Evolutionary conservation across 2,888 invertebrate genomes (phyloP).

Genomic region (Drosophila monieri): DNA sequence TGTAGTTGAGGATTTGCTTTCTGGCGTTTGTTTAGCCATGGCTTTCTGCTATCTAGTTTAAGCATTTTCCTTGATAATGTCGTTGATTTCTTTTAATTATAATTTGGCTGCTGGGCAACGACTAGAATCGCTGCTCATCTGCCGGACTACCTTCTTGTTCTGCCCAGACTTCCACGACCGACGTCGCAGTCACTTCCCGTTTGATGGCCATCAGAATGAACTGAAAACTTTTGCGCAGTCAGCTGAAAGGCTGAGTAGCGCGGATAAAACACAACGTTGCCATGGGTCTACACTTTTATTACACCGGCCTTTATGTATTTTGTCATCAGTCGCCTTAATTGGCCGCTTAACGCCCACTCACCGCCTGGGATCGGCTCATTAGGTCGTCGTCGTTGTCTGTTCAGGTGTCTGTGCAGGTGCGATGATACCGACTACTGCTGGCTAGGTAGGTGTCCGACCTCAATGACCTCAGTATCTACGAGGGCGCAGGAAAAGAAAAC

Average conservation of each 20-base stretch:
- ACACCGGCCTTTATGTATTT: slow-evolving; percentile 43
- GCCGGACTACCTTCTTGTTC: neutral
- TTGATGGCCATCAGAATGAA: slow-evolving; percentile 47
- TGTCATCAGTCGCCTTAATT: slow-evolving; percentile 61
- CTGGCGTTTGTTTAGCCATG: slow-evolving; percentile 20
- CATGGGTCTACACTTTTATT: slow-evolving; percentile 36
- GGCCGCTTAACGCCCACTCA: slow-evolving; percentile 60
- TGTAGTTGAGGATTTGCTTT: slow-evolving; percentile 27
- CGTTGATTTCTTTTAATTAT: slow-evolving; percentile 77
- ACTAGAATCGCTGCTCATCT: slow-evolving; percentile 47
- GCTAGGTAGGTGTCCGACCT: slow-evolving; percentile 11
- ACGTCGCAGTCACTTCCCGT: slow-evolving; percentile 6
- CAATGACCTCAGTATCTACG: slow-evolving; percentile 6
- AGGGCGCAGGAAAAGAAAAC: neutral
- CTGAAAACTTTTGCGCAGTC: slow-evolving; percentile 65
- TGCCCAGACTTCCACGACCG: neutral
- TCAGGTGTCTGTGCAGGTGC: slow-evolving; percentile 1
- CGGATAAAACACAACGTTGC: slow-evolving; percentile 29
- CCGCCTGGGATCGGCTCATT: slow-evolving; percentile 38
- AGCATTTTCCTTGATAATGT: slow-evolving; percentile 72
- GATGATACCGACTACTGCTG: neutral
- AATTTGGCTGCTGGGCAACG: slow-evolving; percentile 73
- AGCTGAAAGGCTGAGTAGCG: slow-evolving; percentile 46
- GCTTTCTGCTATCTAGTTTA: slow-evolving; percentile 44
- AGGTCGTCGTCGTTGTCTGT: slow-evolving; percentile 23